Evolutionary conservation across 2,797 vertebrate species (phyloP).

Genomic region (Gambelia wislizenii): DNA sequence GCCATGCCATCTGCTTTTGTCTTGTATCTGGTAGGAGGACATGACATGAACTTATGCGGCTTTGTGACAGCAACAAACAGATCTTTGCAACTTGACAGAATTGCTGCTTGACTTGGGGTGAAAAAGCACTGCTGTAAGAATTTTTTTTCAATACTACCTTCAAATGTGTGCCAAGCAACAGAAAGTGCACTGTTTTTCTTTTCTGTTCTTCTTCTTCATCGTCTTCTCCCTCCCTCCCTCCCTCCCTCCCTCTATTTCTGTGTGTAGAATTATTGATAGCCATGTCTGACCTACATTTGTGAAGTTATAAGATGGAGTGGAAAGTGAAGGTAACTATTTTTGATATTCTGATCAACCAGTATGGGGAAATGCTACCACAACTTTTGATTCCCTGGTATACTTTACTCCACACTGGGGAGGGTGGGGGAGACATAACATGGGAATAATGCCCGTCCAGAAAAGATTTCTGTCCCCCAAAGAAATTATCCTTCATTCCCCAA

Average conservation of each 20-base stretch:
- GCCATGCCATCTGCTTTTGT: neutral
- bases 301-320: neutral
- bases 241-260: too few species aligned
- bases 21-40: slow-evolving; percentile 13
- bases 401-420: neutral
- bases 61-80: neutral
- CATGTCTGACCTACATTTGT: slow-evolving; percentile 3
- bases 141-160: neutral
- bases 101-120: neutral
- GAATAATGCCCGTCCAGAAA: too few species aligned
- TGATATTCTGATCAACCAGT: neutral
- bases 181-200: neutral
- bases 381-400: slow-evolving; percentile 22
- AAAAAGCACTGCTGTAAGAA: neutral
- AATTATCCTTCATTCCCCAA: too few species aligned
- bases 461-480: too few species aligned
- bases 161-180: neutral
- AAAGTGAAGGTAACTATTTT: neutral
- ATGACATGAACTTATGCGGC: slow-evolving; percentile 8
- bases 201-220: too few species aligned
- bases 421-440: too few species aligned
- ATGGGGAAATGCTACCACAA: neutral
- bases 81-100: neutral
- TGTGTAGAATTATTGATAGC: neutral
- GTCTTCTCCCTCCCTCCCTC: too few species aligned